Conservation (phyloP, 2,888 invertebrate species). For the Bimastos eiseni region DNA sequence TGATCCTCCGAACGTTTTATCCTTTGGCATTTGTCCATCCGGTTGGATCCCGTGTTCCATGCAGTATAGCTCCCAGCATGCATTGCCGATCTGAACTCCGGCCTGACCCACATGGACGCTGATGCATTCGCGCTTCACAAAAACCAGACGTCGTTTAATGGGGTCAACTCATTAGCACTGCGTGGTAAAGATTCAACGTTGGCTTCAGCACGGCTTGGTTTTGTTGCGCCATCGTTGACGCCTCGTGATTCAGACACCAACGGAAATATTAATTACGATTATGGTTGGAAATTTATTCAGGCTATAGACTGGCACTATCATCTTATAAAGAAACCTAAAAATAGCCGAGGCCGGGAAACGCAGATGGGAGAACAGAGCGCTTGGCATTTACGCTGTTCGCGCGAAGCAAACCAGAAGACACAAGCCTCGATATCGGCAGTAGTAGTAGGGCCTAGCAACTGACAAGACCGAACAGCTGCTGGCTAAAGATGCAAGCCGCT, state of each 20-base stretch:
- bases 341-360: neutral
- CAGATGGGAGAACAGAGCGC: neutral
- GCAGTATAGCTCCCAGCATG: constrained; percentile 68
- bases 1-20: constrained; percentile 73
- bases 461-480: neutral
- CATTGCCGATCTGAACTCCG: constrained; percentile 66
- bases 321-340: too few relatives aligned
- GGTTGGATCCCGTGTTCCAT: constrained; percentile 67
- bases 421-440: neutral
- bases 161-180: neutral
- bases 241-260: too few relatives aligned
- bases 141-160: constrained; percentile 69
- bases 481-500: neutral
- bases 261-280: too few relatives aligned
- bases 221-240: too few relatives aligned
- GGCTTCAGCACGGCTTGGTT: too few relatives aligned
- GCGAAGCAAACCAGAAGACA: neutral
- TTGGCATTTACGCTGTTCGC: neutral
- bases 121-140: constrained; percentile 61
- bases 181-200: too few relatives aligned
- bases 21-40: constrained; percentile 70
- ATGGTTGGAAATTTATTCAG: too few relatives aligned
- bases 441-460: neutral
- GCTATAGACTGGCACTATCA: too few relatives aligned
- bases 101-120: constrained; percentile 65